phyloP scores from a whole-genome alignment of 2,888 invertebrate species.

The Tortrix viridana region DNA sequence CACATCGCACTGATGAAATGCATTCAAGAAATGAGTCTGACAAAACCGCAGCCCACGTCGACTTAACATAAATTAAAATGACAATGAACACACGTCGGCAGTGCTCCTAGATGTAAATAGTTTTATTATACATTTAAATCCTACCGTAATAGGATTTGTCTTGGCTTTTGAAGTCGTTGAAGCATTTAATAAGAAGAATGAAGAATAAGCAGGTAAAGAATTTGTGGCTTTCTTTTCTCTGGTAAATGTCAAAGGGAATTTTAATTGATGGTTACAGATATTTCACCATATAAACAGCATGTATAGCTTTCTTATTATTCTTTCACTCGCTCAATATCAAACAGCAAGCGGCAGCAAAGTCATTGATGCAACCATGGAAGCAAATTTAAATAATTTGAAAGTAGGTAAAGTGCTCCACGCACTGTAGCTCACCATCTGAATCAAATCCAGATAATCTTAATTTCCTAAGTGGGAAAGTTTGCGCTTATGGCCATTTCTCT shows the following conservation, averaged over 20 bases:
- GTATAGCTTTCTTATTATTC: too few species aligned
- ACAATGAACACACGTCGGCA: slow-evolving; percentile 46
- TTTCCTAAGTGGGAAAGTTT: slow-evolving; percentile 7
- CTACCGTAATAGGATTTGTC: slow-evolving; percentile 33
- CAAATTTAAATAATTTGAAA: slow-evolving; percentile 5
- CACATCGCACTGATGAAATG: not conserved
- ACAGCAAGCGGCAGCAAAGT: not conserved
- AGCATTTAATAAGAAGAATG: slow-evolving; percentile 16
- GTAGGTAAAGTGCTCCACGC: not conserved
- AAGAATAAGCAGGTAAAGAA: slow-evolving; percentile 19
- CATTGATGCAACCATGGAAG: not conserved
- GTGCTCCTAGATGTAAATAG: slow-evolving; percentile 28
- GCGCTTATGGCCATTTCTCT: slow-evolving; percentile 8
- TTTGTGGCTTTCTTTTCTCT: slow-evolving; percentile 27
- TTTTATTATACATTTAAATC: slow-evolving; percentile 24
- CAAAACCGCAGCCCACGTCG: slow-evolving; percentile 24
- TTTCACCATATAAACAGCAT: not conserved
- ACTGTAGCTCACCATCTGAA: not conserved
- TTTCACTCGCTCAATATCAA: too few species aligned
- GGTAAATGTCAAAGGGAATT: not conserved
- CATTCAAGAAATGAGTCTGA: slow-evolving; percentile 20
- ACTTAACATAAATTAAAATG: slow-evolving; percentile 69
- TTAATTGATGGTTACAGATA: not conserved
- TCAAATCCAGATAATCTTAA: slow-evolving; percentile 8
- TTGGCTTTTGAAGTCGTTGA: slow-evolving; percentile 7